Percentiles rank a stretch among this genome's conserved stretches.
phyloP scores from a whole-genome alignment of 2,797 vertebrate genomes.

The Anniella stebbinsi region DNA sequence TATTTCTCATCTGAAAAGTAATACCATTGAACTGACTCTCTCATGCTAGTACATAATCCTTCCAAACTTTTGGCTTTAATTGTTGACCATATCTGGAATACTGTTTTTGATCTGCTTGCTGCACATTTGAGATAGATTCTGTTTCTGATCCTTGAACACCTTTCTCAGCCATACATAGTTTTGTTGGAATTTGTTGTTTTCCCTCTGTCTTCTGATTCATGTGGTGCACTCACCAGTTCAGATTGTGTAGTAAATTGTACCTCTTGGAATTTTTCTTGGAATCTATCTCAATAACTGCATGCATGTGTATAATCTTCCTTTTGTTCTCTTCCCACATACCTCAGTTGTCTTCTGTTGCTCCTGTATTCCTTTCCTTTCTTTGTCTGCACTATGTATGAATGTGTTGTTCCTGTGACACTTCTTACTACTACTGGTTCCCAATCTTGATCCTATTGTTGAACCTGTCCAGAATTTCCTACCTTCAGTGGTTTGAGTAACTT shows the following conservation, averaged over 20 bases:
- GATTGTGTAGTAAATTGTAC: neutral
- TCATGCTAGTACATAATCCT: neutral
- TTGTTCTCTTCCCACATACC: too few relatives aligned
- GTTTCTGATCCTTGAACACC: too few relatives aligned
- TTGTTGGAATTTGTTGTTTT: neutral
- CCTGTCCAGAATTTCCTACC: too few relatives aligned
- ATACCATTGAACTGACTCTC: neutral
- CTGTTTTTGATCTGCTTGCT: conserved; percentile 1
- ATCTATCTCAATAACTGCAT: neutral
- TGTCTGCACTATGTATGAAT: too few relatives aligned
- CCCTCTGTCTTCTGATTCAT: neutral
- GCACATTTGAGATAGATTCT: too few relatives aligned
- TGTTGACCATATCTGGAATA: neutral
- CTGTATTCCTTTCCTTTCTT: too few relatives aligned
- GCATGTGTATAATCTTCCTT: neutral
- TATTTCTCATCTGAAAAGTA: neutral
- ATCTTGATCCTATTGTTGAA: too few relatives aligned
- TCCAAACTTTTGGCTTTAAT: neutral
- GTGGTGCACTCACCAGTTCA: neutral
- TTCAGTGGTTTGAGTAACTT: too few relatives aligned
- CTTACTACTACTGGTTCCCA: neutral
- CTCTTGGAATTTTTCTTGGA: neutral
- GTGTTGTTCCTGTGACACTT: too few relatives aligned
- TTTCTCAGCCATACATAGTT: neutral
- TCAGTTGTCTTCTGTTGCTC: too few relatives aligned